Conservation (phyloP, 2,888 invertebrate species). For the Atrina japonica region DNA sequence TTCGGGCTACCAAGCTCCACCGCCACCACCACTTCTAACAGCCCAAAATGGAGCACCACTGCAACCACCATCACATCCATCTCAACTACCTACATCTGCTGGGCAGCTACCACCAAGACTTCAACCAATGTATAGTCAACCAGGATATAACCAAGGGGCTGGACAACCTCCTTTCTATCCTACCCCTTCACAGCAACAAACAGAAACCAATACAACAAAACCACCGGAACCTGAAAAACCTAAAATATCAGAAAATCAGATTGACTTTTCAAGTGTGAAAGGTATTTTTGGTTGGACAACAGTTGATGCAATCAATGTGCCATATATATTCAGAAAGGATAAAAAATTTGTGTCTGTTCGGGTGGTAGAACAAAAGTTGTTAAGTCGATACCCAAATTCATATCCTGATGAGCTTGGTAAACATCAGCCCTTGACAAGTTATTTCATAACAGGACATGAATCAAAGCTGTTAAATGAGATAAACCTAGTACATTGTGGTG, state of each 20-base stretch:
- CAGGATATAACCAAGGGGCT: not conserved
- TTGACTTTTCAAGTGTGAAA: slow-evolving; percentile 81
- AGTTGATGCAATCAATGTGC: slow-evolving; percentile 87
- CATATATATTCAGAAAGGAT: slow-evolving; percentile 90
- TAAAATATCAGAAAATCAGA: slow-evolving; percentile 52
- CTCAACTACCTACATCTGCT: not conserved
- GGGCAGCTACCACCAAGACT: slow-evolving; percentile 7
- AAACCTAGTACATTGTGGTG: slow-evolving; percentile 94
- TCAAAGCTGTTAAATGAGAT: slow-evolving; percentile 95
- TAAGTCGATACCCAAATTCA: slow-evolving; percentile 75
- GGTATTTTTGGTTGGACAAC: slow-evolving; percentile 93
- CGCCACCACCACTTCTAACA: slow-evolving; percentile 3
- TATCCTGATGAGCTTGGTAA: slow-evolving; percentile 91
- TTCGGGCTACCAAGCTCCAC: slow-evolving; percentile 6
- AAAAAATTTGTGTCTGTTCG: slow-evolving; percentile 96
- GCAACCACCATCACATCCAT: slow-evolving; percentile 22
- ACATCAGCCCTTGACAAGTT: slow-evolving; percentile 94
- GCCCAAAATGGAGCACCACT: slow-evolving; percentile 15
- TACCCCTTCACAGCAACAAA: slow-evolving; percentile 10
- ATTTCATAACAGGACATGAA: slow-evolving; percentile 95
- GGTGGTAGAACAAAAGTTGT: slow-evolving; percentile 93
- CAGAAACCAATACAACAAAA: not conserved
- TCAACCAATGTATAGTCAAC: slow-evolving; percentile 3
- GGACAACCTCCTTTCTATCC: slow-evolving; percentile 22
- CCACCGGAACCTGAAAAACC: slow-evolving; percentile 13